Conservation (phyloP, 2,797 vertebrate genomes). For the Falco novaeseelandiae region DNA sequence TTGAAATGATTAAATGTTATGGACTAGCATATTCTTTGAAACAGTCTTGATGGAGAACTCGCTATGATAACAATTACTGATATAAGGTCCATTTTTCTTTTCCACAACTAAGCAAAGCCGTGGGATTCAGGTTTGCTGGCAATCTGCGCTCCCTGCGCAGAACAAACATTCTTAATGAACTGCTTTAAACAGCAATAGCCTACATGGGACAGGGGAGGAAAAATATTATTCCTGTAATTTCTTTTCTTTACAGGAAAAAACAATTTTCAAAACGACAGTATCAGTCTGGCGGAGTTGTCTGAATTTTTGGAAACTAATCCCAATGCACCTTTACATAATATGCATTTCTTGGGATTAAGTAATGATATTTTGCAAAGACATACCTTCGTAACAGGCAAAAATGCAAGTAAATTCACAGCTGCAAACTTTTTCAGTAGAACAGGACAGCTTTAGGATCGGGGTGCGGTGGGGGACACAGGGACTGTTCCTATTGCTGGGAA, state of each 20-base stretch:
- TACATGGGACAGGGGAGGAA: constrained; percentile 4
- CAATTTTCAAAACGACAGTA: not conserved
- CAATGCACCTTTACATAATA: constrained; percentile 37
- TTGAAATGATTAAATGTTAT: constrained; percentile 68
- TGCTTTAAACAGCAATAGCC: constrained; percentile 40
- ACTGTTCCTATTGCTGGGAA: constrained; percentile 36
- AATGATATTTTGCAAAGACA: constrained; percentile 60
- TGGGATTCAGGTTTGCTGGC: constrained; percentile 56
- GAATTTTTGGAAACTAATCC: constrained; percentile 59
- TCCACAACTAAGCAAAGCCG: constrained; percentile 63
- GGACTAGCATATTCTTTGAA: constrained; percentile 62
- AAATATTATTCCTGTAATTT: constrained; percentile 51
- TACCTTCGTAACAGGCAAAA: constrained; percentile 33
- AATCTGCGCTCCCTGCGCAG: constrained; percentile 33
- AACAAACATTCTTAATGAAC: constrained; percentile 55
- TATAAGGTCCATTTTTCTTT: constrained; percentile 47
- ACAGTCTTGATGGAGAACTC: constrained; percentile 56
- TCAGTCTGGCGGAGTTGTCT: not conserved
- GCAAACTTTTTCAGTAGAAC: constrained; percentile 51
- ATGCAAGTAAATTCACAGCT: constrained; percentile 56
- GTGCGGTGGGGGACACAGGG: not conserved
- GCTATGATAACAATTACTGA: constrained; percentile 62
- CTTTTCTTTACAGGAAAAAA: constrained; percentile 47
- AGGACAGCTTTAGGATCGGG: constrained; percentile 44
- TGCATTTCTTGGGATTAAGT: constrained; percentile 33